Conservation (phyloP, 1,140 invertebrate genomes). For the Metaphire vulgaris region DNA sequence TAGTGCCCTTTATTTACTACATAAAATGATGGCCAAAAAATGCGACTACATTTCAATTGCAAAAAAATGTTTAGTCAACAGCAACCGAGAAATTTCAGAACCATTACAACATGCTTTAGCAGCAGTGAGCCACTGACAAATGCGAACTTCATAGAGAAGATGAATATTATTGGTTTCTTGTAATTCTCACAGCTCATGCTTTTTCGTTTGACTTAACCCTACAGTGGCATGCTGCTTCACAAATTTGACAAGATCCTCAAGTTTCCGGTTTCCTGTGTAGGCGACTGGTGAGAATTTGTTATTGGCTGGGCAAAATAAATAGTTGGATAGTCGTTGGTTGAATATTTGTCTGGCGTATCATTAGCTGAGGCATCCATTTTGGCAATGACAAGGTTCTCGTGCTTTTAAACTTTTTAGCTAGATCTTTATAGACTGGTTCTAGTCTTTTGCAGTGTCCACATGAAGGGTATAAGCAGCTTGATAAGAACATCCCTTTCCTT, state of each 20-base stretch:
- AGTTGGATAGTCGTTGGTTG: conserved; percentile 74
- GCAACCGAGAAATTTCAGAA: too few species aligned
- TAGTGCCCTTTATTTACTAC: too few species aligned
- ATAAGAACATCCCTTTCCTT: conserved; percentile 86
- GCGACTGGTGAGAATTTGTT: conserved; percentile 70
- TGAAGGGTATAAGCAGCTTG: conserved; percentile 97
- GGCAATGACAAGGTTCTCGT: conserved; percentile 81
- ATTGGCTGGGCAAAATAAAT: conserved; percentile 87
- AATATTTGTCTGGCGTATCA: conserved; percentile 68
- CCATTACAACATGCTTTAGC: too few species aligned
- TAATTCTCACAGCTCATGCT: conserved; percentile 48
- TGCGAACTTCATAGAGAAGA: too few species aligned
- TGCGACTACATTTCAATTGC: too few species aligned
- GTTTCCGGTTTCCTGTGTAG: conserved; percentile 82
- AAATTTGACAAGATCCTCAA: conserved; percentile 92
- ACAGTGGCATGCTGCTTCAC: conserved; percentile 82
- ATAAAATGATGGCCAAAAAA: too few species aligned
- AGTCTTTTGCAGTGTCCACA: conserved; percentile 93
- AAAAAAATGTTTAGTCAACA: too few species aligned
- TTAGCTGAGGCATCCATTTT: conserved; percentile 99
- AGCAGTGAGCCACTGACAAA: too few species aligned
- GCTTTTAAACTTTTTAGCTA: conserved; percentile 75
- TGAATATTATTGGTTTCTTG: too few species aligned
- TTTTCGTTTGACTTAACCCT: conserved; percentile 39
- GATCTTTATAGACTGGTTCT: conserved; percentile 92